These are phyloP conservation scores for Sebastes iracundus DNA, from an alignment of 2,797 vertebrate genomes.

Conservation along the genomic window DNA sequence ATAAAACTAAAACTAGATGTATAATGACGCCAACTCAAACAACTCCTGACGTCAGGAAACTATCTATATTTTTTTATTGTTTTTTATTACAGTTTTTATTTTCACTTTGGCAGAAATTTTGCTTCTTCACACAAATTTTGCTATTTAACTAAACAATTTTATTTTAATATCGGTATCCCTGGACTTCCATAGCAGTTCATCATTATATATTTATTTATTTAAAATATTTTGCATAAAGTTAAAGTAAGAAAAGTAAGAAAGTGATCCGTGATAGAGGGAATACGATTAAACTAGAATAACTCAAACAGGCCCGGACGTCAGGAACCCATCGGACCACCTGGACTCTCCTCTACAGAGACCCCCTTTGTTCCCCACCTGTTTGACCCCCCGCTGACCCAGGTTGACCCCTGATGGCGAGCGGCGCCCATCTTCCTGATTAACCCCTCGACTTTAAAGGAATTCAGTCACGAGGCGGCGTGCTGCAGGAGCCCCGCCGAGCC, in stretches of 20 bases:
- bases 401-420: constrained; percentile 3
- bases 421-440: constrained; percentile 20
- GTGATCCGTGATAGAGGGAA: no score
- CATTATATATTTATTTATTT: no score
- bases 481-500: constrained; percentile 24
- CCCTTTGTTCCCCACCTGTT: constrained; percentile 38
- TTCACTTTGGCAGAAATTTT: no score
- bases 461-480: neutral
- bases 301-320: no score
- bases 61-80: no score
- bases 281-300: no score
- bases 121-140: rapidly evolving
- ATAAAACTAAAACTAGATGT: neutral
- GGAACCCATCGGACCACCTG: constrained; percentile 23
- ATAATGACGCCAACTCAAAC: rapidly evolving
- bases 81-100: no score
- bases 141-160: no score
- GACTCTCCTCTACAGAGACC: neutral
- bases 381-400: constrained; percentile 17
- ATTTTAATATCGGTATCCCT: no score
- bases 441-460: constrained; percentile 21
- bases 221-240: no score
- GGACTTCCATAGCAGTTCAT: no score
- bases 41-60: no score
- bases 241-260: neutral